phyloP scores from a whole-genome alignment of 2,797 vertebrate genomes.

The Chromis chromis region DNA sequence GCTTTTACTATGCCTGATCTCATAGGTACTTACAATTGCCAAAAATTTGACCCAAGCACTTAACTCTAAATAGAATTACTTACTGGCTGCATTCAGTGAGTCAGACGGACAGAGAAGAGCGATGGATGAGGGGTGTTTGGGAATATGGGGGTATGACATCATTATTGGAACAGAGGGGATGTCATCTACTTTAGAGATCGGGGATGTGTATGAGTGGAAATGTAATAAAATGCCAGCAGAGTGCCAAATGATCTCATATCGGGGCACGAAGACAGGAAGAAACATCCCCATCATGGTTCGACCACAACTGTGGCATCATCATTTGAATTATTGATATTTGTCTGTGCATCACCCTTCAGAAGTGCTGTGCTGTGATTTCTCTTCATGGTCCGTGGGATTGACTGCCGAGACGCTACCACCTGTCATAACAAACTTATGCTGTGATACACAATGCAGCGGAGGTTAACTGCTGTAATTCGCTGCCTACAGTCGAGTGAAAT shows the following conservation, averaged over 20 bases:
- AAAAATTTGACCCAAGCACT: constrained; percentile 79
- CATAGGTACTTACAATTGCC: constrained; percentile 76
- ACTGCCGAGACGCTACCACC: constrained; percentile 9
- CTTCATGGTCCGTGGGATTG: neutral
- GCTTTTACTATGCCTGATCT: constrained; percentile 77
- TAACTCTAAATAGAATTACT: constrained; percentile 82
- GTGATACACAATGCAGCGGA: neutral
- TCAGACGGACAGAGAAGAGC: constrained; percentile 58
- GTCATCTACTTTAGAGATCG: constrained; percentile 65
- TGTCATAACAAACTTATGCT: constrained; percentile 15
- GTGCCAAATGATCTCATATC: constrained; percentile 72
- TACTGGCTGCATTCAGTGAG: constrained; percentile 71
- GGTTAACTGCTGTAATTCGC: constrained; percentile 2
- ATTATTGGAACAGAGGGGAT: constrained; percentile 61
- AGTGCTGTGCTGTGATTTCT: constrained; percentile 48
- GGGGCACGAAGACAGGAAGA: constrained; percentile 8
- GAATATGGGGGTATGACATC: constrained; percentile 78
- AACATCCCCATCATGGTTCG: constrained; percentile 35
- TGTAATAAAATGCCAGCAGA: constrained; percentile 68
- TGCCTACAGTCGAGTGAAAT: neutral
- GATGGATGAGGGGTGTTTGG: constrained; percentile 71
- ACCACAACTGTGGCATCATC: constrained; percentile 57
- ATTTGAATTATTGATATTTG: constrained; percentile 67
- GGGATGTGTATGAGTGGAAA: constrained; percentile 57
- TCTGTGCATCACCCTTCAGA: constrained; percentile 39